Conservation (phyloP, 1,140 invertebrate species). For the Venturia canescens region DNA sequence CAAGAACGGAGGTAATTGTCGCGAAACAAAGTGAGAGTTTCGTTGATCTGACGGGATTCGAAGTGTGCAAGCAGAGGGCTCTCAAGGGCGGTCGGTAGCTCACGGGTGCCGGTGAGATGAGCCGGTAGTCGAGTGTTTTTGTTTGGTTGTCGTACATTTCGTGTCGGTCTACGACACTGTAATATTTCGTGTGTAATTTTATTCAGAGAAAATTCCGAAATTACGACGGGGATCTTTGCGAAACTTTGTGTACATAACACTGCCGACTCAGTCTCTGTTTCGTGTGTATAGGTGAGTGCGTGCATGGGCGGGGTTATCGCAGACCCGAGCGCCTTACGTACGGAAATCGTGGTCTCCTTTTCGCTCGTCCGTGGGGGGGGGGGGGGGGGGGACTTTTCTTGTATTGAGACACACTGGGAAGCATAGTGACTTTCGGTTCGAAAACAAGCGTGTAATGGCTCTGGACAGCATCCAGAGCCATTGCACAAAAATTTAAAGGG, state of each 20-base stretch:
- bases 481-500: constrained; percentile 34
- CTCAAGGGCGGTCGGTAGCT: not conserved
- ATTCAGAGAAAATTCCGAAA: constrained; percentile 9
- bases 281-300: not conserved
- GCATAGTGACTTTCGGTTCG: not conserved
- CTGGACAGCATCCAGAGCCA: constrained; percentile 28
- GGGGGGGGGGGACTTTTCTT: not conserved
- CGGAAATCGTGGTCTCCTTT: not conserved
- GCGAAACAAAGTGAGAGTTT: not conserved
- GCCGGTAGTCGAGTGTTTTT: not conserved
- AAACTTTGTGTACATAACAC: not conserved
- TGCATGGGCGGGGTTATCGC: not conserved
- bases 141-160: not conserved
- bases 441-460: not conserved
- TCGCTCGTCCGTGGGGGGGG: not conserved
- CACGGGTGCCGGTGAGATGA: not conserved
- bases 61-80: not conserved
- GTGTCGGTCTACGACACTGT: not conserved
- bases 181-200: not conserved
- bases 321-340: not conserved
- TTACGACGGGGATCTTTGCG: not conserved
- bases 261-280: constrained; percentile 10
- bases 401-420: not conserved
- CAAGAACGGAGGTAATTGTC: not conserved
- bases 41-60: not conserved